Percentiles rank a stretch among this genome's conserved stretches.
These are phyloP conservation scores for Tromatobia lineatoria DNA, from an alignment of 2,888 invertebrate genomes.

Conservation along the genomic window DNA sequence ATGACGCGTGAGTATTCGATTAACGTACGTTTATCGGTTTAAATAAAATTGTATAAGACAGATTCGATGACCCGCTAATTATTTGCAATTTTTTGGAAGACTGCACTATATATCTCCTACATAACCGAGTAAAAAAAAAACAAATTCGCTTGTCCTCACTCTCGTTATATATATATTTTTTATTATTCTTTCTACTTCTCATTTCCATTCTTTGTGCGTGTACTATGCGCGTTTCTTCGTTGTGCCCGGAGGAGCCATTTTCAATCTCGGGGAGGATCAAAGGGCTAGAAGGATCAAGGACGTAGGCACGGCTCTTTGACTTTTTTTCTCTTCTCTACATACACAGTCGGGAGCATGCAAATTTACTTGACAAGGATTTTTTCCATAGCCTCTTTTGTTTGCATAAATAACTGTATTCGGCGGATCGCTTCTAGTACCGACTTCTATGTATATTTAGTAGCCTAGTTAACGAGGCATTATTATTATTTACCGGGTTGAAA, in stretches of 20 bases:
- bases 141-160: constrained; percentile 2
- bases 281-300: constrained; percentile 73
- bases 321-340: constrained; percentile 4
- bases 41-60: constrained; percentile 34
- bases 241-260: constrained; percentile 70
- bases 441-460: constrained; percentile 12
- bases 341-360: background rate
- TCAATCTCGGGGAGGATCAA: constrained; percentile 72
- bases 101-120: constrained; percentile 32
- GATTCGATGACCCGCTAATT: background rate
- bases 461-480: constrained; percentile 29
- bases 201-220: constrained; percentile 64
- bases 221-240: constrained; percentile 48
- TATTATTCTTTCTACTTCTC: constrained; percentile 27
- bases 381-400: constrained; percentile 22
- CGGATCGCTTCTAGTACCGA: background rate
- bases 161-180: constrained; percentile 25
- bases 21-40: constrained; percentile 16
- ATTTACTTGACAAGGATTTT: constrained; percentile 22
- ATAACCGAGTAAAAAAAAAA: constrained; percentile 28
- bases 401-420: constrained; percentile 27
- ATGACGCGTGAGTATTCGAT: constrained; percentile 21
- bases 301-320: constrained; percentile 65
- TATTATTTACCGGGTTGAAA: constrained; percentile 18
- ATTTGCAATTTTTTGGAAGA: constrained; percentile 67